A percentile compares a stretch with the other conserved stretches of the same genome.
Conservation (phyloP, 1,140 invertebrate species). For the Samia ricini region DNA sequence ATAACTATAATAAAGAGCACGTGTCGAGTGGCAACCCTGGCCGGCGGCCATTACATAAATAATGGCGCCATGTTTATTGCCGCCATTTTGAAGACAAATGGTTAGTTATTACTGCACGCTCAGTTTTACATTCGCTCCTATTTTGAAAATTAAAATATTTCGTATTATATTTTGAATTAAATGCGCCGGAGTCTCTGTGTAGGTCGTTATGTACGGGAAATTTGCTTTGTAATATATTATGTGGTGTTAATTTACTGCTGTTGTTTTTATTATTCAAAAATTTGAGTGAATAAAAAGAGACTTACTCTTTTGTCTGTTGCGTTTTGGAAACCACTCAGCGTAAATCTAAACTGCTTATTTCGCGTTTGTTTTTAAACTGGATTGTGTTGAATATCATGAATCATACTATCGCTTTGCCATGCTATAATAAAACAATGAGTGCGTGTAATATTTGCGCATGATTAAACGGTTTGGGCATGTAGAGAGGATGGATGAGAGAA, state of each 20-base stretch:
- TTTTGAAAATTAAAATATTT: constrained; percentile 76
- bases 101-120: constrained; percentile 74
- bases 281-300: no score
- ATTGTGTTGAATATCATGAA: no score
- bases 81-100: constrained; percentile 77
- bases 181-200: constrained; percentile 50
- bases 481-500: no score
- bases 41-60: constrained; percentile 74
- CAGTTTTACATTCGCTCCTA: constrained; percentile 69
- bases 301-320: no score
- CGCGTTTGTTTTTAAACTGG: no score
- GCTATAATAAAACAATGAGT: no score
- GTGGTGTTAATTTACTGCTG: neutral
- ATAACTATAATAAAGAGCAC: constrained; percentile 66
- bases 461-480: no score
- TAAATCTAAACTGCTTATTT: no score
- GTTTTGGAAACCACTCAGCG: no score
- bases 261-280: neutral
- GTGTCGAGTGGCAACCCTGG: constrained; percentile 67
- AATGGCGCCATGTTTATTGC: constrained; percentile 75
- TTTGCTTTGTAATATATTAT: neutral
- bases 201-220: neutral
- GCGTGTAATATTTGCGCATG: no score
- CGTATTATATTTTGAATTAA: constrained; percentile 69
- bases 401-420: no score